Evolutionary conservation across 2,113 vertebrate species (phyloP).

Genomic region (Xerus inauris): DNA sequence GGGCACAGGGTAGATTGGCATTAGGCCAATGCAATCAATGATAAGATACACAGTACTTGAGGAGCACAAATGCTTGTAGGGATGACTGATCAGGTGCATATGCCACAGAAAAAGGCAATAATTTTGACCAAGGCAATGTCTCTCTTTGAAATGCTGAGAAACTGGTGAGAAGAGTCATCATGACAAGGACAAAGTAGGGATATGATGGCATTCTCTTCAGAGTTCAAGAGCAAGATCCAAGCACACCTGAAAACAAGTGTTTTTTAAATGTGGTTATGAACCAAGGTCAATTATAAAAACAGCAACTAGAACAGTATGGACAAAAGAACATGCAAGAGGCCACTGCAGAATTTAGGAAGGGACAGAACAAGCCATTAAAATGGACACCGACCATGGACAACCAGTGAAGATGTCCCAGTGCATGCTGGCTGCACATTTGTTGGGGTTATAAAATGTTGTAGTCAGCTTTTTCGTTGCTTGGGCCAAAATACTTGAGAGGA

Average conservation of each 20-base stretch:
- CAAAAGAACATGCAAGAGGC: not conserved
- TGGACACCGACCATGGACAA: not conserved
- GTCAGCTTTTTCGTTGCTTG: too few species aligned
- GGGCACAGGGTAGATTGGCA: not conserved
- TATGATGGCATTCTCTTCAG: not conserved
- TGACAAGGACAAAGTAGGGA: not conserved
- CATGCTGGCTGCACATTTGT: not conserved
- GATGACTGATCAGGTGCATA: not conserved
- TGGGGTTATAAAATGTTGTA: too few species aligned
- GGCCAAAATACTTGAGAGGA: too few species aligned
- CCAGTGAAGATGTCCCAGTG: not conserved
- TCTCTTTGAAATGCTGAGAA: conserved; percentile 20
- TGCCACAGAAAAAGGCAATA: conserved; percentile 46
- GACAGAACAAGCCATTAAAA: not conserved
- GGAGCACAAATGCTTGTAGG: not conserved
- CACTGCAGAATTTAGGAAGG: not conserved
- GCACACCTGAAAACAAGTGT: conserved; percentile 1
- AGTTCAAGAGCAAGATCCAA: not conserved
- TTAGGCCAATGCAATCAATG: not conserved
- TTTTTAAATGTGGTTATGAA: not conserved
- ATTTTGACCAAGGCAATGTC: not conserved
- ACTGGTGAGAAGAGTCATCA: not conserved
- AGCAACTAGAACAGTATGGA: not conserved
- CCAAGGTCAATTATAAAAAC: not conserved
- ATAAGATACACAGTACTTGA: conserved; percentile 23